A percentile compares a stretch with the other conserved stretches of the same genome.
Conservation (phyloP, 2,797 vertebrate species). For the Petrocephalus sullivani region DNA sequence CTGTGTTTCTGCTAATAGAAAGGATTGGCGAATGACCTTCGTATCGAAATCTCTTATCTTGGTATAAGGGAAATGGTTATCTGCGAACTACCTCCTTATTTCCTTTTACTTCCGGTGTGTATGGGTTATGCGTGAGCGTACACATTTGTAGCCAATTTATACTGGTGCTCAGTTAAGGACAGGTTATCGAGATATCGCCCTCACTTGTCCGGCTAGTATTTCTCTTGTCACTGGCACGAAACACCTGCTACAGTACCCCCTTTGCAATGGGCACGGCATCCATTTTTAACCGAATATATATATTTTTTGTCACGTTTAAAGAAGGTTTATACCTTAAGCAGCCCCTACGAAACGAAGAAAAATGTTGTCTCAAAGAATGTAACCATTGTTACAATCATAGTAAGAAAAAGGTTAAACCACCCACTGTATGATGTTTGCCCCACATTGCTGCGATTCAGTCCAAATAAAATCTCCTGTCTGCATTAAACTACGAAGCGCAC, state of each 20-base stretch:
- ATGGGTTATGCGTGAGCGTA: neutral
- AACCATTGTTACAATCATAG: neutral
- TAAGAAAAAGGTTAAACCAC: neutral
- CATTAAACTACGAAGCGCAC: neutral
- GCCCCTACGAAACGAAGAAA: neutral
- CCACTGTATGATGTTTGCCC: neutral
- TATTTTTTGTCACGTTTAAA: neutral
- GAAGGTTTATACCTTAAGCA: neutral
- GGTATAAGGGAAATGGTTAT: conserved; percentile 12
- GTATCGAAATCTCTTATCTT: neutral
- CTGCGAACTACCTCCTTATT: conserved; percentile 15
- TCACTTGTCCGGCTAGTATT: neutral
- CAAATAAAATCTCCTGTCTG: neutral
- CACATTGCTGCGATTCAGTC: neutral
- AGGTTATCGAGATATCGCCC: neutral
- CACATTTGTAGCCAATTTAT: neutral
- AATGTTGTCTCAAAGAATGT: neutral
- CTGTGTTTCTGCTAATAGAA: neutral
- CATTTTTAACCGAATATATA: neutral
- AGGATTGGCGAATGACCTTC: conserved; percentile 11
- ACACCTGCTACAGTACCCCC: neutral
- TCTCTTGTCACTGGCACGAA: neutral
- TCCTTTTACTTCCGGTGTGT: conserved; percentile 15
- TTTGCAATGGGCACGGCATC: neutral
- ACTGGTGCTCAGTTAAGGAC: neutral